Evolutionary conservation across 2,113 vertebrate genomes (phyloP).

Genomic region (Ascaphus truei): DNA sequence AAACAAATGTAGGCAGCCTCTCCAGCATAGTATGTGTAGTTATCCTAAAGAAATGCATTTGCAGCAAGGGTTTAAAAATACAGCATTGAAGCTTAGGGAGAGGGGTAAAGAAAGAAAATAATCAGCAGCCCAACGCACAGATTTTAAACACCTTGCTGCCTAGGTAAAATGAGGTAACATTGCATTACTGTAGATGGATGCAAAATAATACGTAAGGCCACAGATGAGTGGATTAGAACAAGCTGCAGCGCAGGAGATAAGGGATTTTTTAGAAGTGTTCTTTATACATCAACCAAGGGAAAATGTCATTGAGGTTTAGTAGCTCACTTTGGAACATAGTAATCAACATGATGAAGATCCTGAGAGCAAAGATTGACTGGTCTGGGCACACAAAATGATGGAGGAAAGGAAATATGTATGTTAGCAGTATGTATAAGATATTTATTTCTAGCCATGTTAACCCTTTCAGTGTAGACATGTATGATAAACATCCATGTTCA

Average conservation of each 20-base stretch:
- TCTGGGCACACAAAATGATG: too few relatives aligned
- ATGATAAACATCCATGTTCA: too few relatives aligned
- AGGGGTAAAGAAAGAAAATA: neutral
- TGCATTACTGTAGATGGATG: constrained; percentile 7
- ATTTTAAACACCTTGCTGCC: neutral
- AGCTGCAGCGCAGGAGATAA: constrained; percentile 28
- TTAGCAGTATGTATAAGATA: neutral
- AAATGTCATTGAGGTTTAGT: constrained; percentile 23
- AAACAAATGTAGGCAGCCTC: too few relatives aligned
- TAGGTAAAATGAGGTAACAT: neutral
- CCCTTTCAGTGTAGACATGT: too few relatives aligned
- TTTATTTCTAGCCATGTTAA: too few relatives aligned
- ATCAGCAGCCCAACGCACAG: too few relatives aligned
- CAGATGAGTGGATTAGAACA: constrained; percentile 33
- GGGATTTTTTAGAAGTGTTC: constrained; percentile 30
- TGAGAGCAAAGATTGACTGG: neutral
- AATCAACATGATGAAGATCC: constrained; percentile 25
- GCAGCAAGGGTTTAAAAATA: too few relatives aligned
- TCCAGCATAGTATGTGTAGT: too few relatives aligned
- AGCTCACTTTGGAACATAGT: constrained; percentile 23
- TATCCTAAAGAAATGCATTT: too few relatives aligned
- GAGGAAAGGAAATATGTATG: neutral
- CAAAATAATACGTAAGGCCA: constrained; percentile 14
- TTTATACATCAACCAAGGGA: constrained; percentile 32
- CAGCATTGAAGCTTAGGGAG: too few relatives aligned